Conservation (phyloP, 2,797 vertebrate species). For the Trematomus bernacchii region DNA sequence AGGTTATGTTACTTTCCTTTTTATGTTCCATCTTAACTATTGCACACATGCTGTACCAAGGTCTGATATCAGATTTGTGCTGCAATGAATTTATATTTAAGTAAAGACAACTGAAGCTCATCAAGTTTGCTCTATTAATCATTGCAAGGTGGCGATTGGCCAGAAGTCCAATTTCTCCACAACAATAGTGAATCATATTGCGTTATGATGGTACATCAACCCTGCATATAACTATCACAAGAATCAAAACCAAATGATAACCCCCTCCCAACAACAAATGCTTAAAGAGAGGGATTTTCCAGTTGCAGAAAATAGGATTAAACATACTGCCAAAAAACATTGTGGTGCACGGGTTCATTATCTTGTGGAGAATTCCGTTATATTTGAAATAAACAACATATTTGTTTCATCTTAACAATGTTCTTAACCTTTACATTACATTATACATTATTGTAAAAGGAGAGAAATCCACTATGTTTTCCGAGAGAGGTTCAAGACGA, state of each 20-base stretch:
- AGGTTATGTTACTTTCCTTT: too few species aligned
- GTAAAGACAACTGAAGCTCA: background rate
- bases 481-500: background rate
- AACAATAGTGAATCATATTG: background rate
- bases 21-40: too few species aligned
- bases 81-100: background rate
- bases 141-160: too few species aligned
- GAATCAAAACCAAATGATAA: conserved; percentile 7
- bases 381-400: too few species aligned
- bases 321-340: conserved; percentile 30
- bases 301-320: conserved; percentile 59
- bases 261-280: conserved; percentile 9
- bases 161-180: background rate
- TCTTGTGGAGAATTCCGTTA: too few species aligned
- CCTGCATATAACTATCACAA: conserved; percentile 18
- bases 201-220: background rate
- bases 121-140: background rate
- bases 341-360: background rate
- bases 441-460: background rate
- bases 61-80: background rate
- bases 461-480: background rate
- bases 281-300: conserved; percentile 39
- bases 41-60: background rate
- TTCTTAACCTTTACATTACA: conserved; percentile 2
- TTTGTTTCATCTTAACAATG: too few species aligned